phyloP scores from a whole-genome alignment of 64 coral and sea anemone genomes.

The Astreopora myriophthalma region DNA sequence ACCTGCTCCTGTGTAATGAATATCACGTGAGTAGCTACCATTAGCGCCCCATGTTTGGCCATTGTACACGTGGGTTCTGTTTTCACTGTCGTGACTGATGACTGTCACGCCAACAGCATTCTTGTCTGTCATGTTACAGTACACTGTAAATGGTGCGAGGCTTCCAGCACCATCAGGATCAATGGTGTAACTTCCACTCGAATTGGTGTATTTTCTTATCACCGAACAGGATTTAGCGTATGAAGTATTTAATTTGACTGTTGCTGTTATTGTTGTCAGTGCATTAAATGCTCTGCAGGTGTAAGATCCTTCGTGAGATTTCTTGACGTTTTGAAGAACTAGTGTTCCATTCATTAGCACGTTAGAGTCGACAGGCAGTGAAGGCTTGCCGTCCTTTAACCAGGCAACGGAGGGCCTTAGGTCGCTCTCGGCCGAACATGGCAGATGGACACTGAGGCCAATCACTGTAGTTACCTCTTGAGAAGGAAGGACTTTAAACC shows the following conservation, averaged over 20 bases:
- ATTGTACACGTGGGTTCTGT: not conserved
- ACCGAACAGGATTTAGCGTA: no score
- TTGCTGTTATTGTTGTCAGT: no score
- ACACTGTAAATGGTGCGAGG: conserved; percentile 16
- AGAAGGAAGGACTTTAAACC: conserved; percentile 22
- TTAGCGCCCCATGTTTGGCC: not conserved
- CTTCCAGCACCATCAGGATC: conserved; percentile 17
- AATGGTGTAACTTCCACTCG: conserved; percentile 14
- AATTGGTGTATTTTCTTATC: no score
- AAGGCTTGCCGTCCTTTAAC: not conserved
- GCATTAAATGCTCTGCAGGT: no score
- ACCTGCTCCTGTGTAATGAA: conserved; percentile 5
- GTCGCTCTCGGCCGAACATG: conserved; percentile 32
- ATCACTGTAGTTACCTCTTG: not conserved
- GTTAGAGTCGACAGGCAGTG: no score
- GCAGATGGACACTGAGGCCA: conserved; percentile 1
- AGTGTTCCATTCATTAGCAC: no score
- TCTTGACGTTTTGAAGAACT: no score
- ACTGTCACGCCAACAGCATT: conserved; percentile 42
- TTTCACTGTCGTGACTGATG: not conserved
- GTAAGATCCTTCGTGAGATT: no score
- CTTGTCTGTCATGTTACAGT: conserved; percentile 53
- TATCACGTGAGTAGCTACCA: conserved; percentile 11
- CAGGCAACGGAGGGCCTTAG: conserved; percentile 19
- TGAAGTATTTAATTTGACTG: no score